Base-by-base conservation (phyloP, 2,113 vertebrate genomes). In the Arothron firmamentum region DNA sequence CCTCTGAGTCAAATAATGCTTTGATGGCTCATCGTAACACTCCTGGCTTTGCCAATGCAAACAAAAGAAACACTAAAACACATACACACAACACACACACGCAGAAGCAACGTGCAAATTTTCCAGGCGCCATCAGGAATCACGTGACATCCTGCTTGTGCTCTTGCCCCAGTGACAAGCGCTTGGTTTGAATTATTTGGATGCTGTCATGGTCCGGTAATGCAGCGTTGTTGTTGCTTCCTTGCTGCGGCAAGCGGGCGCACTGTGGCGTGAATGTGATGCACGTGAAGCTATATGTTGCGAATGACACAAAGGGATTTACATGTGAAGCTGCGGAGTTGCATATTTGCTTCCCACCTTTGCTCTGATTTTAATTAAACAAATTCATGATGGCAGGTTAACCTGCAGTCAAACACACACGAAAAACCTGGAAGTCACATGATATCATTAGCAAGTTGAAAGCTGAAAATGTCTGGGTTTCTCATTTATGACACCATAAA, bases 281-380 rank as follows among this genome's bases (percentile, higher is more conserved):
- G 47, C 47, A n/a, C 16, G 9, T 46, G 28, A 21, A 63, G 38
- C 52, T 14, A 34, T 53, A 38, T 9, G 6, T 47, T 57, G 25
- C 10, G 53, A 18, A 13, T 52, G 15, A 6, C 7, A 34, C 41
- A 21, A 54, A 15, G 28, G n/a, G 19, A 31, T 43, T 14, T 18
- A 56, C 53, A 50, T 10, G 10, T 45, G n/a, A 34, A 3, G 12
- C 42, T 38, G 20, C 34, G 52, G 19, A 42, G 31, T 60, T 45
- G 7, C 43, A 45, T 31, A 11, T 69, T 47, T 82, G 79, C 42
- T 57, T 78, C 14, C 52, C 16, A 55, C 9, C n/a, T 72, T 67
- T 59, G 56, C 5, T 41, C 67, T 79, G 34, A 78, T 81, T 86
- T 83, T 62, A 73, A 72, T 86, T 74, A 85, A 77, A 69, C 82